These are phyloP conservation scores for Limosa lapponica DNA, from an alignment of 2,797 vertebrate species.

Conservation along the genomic window DNA sequence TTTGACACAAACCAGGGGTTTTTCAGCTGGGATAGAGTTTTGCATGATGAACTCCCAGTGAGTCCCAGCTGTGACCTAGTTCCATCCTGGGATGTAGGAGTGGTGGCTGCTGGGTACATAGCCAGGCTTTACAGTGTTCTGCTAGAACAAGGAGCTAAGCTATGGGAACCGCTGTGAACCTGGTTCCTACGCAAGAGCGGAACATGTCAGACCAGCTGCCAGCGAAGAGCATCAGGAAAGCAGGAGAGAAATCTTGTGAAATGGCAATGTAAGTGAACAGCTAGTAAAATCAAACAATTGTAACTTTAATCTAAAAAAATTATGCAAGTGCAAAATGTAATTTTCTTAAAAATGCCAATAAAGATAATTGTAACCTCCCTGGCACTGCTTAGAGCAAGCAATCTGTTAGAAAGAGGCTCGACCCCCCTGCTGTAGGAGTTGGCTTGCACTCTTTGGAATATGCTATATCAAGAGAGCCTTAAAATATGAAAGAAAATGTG, in stretches of 20 bases:
- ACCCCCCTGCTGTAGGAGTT: not conserved
- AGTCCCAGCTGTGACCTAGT: slow-evolving; percentile 68
- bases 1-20: not conserved
- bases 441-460: not conserved
- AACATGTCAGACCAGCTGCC: slow-evolving; percentile 24
- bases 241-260: not conserved
- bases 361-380: not conserved
- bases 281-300: not conserved
- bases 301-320: not conserved
- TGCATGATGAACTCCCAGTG: not conserved
- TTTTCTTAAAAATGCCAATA: not conserved
- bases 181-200: not conserved
- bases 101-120: not conserved
- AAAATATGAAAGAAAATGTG: not conserved
- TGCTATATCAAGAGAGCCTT: not conserved
- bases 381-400: not conserved
- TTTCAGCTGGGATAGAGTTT: not conserved
- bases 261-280: not conserved
- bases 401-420: not conserved
- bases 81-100: slow-evolving; percentile 38
- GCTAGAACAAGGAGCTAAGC: not conserved
- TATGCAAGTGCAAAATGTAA: not conserved
- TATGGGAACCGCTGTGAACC: slow-evolving; percentile 12
- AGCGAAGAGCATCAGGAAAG: not conserved
- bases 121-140: not conserved